Percentiles rank a stretch among this genome's conserved stretches.
Conservation (phyloP, 2,888 invertebrate genomes). For the Alviniconcha strummeri region DNA sequence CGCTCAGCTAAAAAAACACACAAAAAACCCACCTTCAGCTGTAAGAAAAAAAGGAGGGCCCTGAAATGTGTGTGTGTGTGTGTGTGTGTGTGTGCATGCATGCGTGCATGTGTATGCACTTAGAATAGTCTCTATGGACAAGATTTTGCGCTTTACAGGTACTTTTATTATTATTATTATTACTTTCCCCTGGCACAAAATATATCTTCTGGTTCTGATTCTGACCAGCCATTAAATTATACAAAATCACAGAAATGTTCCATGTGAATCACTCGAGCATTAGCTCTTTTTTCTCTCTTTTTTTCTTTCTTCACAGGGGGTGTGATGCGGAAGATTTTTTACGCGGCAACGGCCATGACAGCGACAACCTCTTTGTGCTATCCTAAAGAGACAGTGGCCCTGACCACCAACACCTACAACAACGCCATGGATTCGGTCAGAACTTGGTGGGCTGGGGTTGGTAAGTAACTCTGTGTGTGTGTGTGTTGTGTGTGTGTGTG, state of each 20-base stretch:
- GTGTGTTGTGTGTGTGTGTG: neutral
- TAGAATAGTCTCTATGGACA: too few relatives aligned
- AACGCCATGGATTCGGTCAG: neutral
- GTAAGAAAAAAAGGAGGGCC: too few relatives aligned
- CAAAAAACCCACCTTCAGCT: too few relatives aligned
- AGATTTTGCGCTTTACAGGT: too few relatives aligned
- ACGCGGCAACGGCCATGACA: constrained; percentile 48
- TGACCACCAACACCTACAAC: constrained; percentile 49
- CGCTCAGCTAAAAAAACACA: too few relatives aligned
- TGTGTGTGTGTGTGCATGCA: neutral
- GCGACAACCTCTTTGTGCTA: constrained; percentile 64
- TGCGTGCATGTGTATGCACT: neutral
- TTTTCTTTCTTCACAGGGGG: constrained; percentile 7
- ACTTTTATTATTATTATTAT: too few relatives aligned
- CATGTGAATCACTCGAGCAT: too few relatives aligned
- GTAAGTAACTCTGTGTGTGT: neutral
- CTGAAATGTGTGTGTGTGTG: neutral
- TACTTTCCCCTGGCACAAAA: too few relatives aligned
- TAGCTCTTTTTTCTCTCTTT: too few relatives aligned
- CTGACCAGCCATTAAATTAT: too few relatives aligned
- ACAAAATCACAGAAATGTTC: too few relatives aligned
- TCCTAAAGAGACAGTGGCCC: constrained; percentile 60
- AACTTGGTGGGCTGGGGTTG: neutral
- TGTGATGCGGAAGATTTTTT: constrained; percentile 35
- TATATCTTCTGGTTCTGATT: too few relatives aligned